Evolutionary conservation across 2,113 vertebrate genomes (phyloP).

Genomic region (Megaptera novaeangliae): DNA sequence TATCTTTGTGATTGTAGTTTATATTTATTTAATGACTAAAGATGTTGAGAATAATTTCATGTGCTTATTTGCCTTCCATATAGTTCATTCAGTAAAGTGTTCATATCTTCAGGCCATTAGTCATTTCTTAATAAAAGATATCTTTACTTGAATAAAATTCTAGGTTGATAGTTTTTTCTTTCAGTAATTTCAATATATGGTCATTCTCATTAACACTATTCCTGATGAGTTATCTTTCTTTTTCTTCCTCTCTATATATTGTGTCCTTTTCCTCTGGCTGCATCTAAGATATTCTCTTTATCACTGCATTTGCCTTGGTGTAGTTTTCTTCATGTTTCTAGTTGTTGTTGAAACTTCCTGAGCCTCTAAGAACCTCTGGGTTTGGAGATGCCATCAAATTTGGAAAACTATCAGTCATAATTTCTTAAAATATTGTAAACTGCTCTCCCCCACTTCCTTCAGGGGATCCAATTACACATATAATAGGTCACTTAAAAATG

Average conservation of each 20-base stretch:
- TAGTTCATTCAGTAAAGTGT: background rate
- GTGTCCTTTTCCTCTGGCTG: background rate
- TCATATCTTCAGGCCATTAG: background rate
- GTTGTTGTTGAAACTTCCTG: background rate
- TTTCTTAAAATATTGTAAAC: background rate
- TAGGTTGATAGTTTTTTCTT: background rate
- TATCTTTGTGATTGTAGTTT: background rate
- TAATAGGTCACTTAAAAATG: background rate
- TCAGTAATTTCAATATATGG: background rate
- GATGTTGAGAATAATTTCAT: background rate
- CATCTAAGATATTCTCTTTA: background rate
- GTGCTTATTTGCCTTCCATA: background rate
- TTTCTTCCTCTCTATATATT: background rate
- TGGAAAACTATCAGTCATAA: background rate
- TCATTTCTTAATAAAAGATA: background rate
- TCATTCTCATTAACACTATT: background rate
- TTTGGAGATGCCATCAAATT: background rate
- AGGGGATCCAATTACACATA: background rate
- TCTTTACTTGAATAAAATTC: background rate
- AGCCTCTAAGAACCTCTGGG: background rate
- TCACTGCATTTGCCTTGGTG: background rate
- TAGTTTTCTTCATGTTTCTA: background rate
- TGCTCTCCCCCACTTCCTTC: background rate
- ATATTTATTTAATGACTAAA: background rate
- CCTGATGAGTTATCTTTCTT: background rate